A percentile compares a stretch with the other conserved stretches of the same genome.
Evolutionary conservation across 2,888 invertebrate genomes (phyloP).

Genomic region (Tortricodes alternella): DNA sequence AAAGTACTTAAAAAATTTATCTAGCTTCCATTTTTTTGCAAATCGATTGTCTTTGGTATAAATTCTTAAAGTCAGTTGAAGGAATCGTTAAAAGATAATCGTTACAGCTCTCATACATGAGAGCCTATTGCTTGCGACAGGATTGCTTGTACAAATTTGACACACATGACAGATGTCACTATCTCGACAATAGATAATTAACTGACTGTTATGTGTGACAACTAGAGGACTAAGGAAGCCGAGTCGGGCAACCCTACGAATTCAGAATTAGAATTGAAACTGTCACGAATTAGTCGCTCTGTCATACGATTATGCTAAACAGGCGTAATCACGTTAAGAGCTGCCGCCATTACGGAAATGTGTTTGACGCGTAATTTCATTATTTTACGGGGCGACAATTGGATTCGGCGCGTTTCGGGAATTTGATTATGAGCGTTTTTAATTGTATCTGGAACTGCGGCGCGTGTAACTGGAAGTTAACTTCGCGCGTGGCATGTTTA

Average conservation of each 20-base stretch:
- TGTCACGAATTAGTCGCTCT: conserved; percentile 38
- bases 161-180: too few species aligned
- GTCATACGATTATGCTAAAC: conserved; percentile 67
- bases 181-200: too few species aligned
- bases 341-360: conserved; percentile 61
- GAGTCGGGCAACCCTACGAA: conserved; percentile 39
- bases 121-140: background rate
- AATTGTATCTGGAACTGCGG: conserved; percentile 27
- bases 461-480: too few species aligned
- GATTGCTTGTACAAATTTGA: background rate
- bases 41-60: too few species aligned
- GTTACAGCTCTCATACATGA: too few species aligned
- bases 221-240: background rate
- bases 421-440: conserved; percentile 49
- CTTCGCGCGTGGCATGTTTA: too few species aligned
- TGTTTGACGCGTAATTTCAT: conserved; percentile 75
- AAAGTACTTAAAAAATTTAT: background rate
- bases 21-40: background rate
- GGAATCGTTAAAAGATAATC: too few species aligned
- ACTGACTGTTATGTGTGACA: background rate
- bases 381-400: conserved; percentile 72
- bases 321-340: conserved; percentile 64
- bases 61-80: too few species aligned
- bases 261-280: conserved; percentile 54
- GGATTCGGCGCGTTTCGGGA: conserved; percentile 57